Base-by-base conservation (phyloP, 1,140 invertebrate species). In the Drosophila ogumai region DNA sequence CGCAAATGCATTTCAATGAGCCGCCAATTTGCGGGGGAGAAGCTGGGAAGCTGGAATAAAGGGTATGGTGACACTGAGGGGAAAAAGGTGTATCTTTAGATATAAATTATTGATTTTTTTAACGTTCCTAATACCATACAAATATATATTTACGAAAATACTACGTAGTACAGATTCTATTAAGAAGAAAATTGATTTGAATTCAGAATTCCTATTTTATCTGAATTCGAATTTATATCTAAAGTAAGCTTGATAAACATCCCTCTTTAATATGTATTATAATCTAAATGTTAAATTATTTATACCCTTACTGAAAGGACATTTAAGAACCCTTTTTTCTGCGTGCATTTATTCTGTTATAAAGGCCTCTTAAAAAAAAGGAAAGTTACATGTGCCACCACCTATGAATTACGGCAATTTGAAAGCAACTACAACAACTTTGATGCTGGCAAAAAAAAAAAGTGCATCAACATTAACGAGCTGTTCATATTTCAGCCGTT, bases 341-440 rank as follows among this genome's bases (percentile, higher is more conserved):
- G 13, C 8, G 31, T 65, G 56, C 36, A 65, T 25, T 17, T 12
- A 40, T 32, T 65, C 28, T 34, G 22, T 47, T 6, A 12, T 15
- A 19, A n/a, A 31, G 10, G 6, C 22, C 25, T 41, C 15, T 34
- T 7, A 5, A n/a, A 36, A 60, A 58, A 57, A 52, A 60, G 77
- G 90, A 90, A 85, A 68, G 71, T 85, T 65, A 79, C 74, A 74
- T 87, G 19, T 32, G 43, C 66, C 66, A 65, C 60, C 65, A 79
- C 75, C 75, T 63, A 74, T 81, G 86, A 90, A 90, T 90, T 90
- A 88, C 79, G 85, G 69, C 84, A 82, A 78, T 82, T 78, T 82
- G 67, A 82, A 79, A 54, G 50, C 79, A 73, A 46, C 40, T 22
- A 32, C 36, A 41, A 55, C 50, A 60, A 52, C 56, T 22, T 36